A percentile compares a stretch with the other conserved stretches of the same genome.
Evolutionary conservation across 2,113 vertebrate species (phyloP).

Genomic region (Rousettus leschenaultii): DNA sequence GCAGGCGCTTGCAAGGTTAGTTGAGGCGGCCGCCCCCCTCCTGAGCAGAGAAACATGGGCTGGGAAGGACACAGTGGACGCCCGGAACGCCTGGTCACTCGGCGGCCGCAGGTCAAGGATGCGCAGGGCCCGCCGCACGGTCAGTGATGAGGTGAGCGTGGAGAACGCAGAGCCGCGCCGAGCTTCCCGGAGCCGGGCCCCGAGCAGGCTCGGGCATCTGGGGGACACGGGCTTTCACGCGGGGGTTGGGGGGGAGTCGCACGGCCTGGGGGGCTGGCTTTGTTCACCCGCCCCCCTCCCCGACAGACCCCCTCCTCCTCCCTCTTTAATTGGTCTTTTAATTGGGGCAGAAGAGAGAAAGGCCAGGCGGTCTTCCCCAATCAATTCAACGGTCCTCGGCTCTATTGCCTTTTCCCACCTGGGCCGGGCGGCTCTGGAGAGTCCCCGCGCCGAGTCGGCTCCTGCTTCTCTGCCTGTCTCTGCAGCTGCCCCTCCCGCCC

Average conservation of each 20-base stretch:
- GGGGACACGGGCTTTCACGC: background rate
- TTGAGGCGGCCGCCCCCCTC: background rate
- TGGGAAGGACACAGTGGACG: background rate
- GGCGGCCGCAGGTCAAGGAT: rapidly evolving
- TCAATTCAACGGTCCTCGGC: background rate
- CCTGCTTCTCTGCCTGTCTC: background rate
- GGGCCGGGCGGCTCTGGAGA: background rate
- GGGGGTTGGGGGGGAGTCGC: background rate
- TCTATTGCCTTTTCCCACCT: background rate
- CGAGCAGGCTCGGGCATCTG: background rate
- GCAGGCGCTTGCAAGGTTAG: background rate
- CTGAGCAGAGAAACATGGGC: background rate
- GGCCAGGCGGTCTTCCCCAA: background rate
- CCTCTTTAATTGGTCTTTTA: background rate
- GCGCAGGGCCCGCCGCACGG: background rate
- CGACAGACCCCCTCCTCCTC: background rate
- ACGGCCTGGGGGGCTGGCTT: background rate
- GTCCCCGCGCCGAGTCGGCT: no score
- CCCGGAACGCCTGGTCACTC: background rate
- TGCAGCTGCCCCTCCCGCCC: background rate
- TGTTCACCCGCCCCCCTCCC: rapidly evolving
- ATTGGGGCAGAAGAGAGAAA: background rate
- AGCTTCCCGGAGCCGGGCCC: background rate
- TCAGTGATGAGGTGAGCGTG: no score
- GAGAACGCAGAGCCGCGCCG: background rate